Conservation (phyloP, 2,888 invertebrate genomes). For the Mimachlamys varia region DNA sequence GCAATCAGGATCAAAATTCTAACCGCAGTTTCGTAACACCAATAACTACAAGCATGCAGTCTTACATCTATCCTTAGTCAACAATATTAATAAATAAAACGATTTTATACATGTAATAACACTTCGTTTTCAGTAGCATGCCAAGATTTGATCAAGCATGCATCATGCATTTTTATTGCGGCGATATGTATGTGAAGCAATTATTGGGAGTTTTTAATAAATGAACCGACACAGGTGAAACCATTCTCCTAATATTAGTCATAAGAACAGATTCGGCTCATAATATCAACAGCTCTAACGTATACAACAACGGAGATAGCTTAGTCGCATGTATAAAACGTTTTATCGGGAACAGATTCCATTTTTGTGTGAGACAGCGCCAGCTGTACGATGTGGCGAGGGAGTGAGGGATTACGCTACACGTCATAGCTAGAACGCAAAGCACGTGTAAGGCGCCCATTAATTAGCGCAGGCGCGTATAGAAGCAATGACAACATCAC, state of each 20-base stretch:
- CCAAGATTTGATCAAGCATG: background rate
- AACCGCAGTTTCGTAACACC: too few relatives aligned
- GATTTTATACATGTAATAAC: too few relatives aligned
- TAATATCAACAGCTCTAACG: background rate
- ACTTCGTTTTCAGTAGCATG: too few relatives aligned
- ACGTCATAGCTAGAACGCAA: background rate
- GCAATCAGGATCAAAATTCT: too few relatives aligned
- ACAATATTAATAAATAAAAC: background rate
- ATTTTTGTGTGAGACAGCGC: background rate
- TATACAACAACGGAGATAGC: background rate
- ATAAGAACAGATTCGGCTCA: background rate
- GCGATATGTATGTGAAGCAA: background rate
- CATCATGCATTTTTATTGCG: background rate
- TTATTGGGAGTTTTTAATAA: background rate
- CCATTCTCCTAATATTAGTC: background rate
- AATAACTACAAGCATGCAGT: background rate
- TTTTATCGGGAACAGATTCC: background rate
- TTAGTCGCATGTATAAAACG: background rate
- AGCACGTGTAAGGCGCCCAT: background rate
- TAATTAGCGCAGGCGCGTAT: background rate
- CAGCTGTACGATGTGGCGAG: background rate
- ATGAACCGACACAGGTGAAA: background rate
- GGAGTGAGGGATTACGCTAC: background rate
- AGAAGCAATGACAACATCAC: background rate
- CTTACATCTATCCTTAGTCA: background rate